Base-by-base conservation (phyloP, 2,888 invertebrate species). In the Lampropteryx suffumata region DNA sequence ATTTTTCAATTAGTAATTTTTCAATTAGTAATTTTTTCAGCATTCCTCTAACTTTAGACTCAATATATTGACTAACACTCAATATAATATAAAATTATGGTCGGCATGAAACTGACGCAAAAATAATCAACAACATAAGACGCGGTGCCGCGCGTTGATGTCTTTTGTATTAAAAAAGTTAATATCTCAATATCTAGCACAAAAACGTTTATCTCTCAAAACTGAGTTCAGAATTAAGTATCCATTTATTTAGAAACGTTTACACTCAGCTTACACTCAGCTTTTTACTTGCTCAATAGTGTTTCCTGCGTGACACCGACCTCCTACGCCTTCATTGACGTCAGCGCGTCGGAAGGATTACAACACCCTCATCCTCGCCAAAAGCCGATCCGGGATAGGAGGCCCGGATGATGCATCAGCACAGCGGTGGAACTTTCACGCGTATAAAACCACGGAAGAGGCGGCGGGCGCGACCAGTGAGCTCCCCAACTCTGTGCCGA, bases 381-480 rank as follows among this genome's bases (percentile, higher is more conserved):
- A 68, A 70, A 50, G 55, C 50, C 64, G 76, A 84, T 88, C 88
- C 89, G 83, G 89, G 89, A 89, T 86, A 80, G 68, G 71, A 80
- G 68, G 71, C 66, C 65, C 67, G 51, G 61, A 67, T 66, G 67
- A 66, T 67, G 76, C 74, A 72, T 30, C 40, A 27, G 36, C 33
- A 34, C 34, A 26, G 72, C 71, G 69, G 76, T 73, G 71, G 75
- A 82, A 90, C 89, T 89, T 90, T 90, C 89, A 82, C 89, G 87
- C 80, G 84, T 89, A 90, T 90, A 90, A 77, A 89, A 87, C 84
- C 64, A 53, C 50, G 61, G 67, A 64, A 71, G 55, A 65, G 69
- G 71, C 74, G 74, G 77, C 82, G 76, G 84, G 67, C 82, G 83
- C 86, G 84, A 73, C 84, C 89, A 90, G 89, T 90, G 76, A 76